Base-by-base conservation (phyloP, 1,140 invertebrate species). In the Ceratitis capitata region DNA sequence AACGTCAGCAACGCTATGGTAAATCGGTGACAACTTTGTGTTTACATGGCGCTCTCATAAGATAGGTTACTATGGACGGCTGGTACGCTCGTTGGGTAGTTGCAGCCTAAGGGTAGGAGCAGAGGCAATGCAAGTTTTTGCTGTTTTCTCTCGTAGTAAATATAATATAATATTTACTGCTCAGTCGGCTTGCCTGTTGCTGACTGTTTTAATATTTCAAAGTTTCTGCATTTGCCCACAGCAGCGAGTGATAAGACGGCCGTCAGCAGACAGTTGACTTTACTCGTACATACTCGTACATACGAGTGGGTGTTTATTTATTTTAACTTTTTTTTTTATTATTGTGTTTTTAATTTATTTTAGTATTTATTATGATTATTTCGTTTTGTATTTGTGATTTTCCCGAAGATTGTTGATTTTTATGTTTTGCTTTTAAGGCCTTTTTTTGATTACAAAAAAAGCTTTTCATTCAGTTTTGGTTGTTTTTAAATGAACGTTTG, bases 261-360 rank as follows among this genome's bases (percentile, higher is more conserved):
- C n/a, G 6, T n/a, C n/a, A n/a, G n/a, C n/a, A n/a, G n/a, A n/a
- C n/a, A 26, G 56, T 26, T 61, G 29, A 26, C 29, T 19, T 39
- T 7, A 6, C 39, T 78, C 69, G 32, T 47, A 78, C 7, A 3
- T 10, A 19, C 45, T 78, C 45, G n/a, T n/a, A n/a, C n/a, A n/a
- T n/a, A n/a, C n/a, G n/a, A n/a, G n/a, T n/a, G n/a, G n/a, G n/a
- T 78, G 35, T 78, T 78, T 78, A 78, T 45, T 78, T 78, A 78
- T 78, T 78, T 78, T 45, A 6, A 78, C 39, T 78, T 78, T 78
- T 64, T 61, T n/a, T n/a, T 26, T 61, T 53, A 53, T 61, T 61
- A 45, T 26, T 78, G 42, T 45, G 29, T 39, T 74, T 42, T 74
- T 32, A 64, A 69, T 35, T 69, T 39, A 23, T 78, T n/a, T n/a